Conservation (phyloP, 1,140 invertebrate genomes). For the Drosophila tsacasi region DNA sequence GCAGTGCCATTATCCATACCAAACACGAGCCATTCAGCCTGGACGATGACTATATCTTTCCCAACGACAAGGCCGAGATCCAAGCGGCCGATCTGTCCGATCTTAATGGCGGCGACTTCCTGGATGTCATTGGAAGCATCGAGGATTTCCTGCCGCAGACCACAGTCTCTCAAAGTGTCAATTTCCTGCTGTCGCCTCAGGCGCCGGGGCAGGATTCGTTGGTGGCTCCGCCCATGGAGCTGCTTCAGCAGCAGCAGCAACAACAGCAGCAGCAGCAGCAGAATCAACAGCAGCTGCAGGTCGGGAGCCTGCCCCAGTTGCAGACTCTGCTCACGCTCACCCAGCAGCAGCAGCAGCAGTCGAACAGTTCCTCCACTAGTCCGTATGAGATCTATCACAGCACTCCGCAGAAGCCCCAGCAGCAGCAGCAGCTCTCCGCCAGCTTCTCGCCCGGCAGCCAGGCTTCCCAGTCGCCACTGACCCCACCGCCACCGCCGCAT, state of each 20-base stretch:
- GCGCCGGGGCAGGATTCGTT: constrained; percentile 74
- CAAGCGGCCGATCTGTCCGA: constrained; percentile 94
- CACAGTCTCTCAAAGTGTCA: constrained; percentile 84
- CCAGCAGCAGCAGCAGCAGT: constrained; percentile 69
- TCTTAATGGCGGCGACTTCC: constrained; percentile 92
- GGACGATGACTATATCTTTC: constrained; percentile 95
- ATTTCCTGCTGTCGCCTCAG: constrained; percentile 83
- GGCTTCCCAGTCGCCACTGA: constrained; percentile 77
- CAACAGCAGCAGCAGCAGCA: constrained; percentile 65
- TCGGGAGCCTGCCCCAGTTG: constrained; percentile 51
- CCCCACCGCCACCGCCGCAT: constrained; percentile 85
- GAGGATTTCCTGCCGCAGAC: constrained; percentile 90
- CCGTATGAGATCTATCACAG: constrained; percentile 85
- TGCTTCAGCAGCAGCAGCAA: constrained; percentile 80
- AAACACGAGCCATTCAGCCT: constrained; percentile 90
- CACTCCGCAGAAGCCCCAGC: constrained; percentile 82
- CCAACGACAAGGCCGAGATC: constrained; percentile 94
- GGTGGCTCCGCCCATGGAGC: constrained; percentile 74
- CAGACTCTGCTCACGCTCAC: constrained; percentile 54
- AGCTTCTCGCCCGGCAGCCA: constrained; percentile 86
- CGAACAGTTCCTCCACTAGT: constrained; percentile 75
- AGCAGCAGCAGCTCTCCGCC: constrained; percentile 59
- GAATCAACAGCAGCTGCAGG: constrained; percentile 67
- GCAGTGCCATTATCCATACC: constrained; percentile 81
- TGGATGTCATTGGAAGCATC: constrained; percentile 92